Percentiles rank a stretch among this genome's conserved stretches.
Conservation (phyloP, 2,888 invertebrate species). For the Drosophila affinis region DNA sequence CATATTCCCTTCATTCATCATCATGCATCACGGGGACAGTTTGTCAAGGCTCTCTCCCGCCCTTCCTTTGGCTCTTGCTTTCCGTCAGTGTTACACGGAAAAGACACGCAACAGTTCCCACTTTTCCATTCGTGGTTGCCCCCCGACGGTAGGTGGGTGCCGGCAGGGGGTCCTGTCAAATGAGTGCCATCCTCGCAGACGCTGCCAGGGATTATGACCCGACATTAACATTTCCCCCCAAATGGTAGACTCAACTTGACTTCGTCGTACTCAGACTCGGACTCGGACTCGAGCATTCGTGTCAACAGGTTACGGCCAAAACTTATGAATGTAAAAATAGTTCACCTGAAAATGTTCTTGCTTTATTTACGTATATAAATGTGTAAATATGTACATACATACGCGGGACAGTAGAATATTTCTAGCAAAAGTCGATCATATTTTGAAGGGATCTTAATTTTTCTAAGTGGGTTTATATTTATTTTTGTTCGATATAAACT, state of each 20-base stretch:
- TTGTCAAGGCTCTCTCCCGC: slow-evolving; percentile 5
- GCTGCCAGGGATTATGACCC: slow-evolving; percentile 62
- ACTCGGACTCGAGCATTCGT: slow-evolving; percentile 17
- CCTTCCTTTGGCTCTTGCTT: background rate
- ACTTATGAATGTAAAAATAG: background rate
- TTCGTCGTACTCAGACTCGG: slow-evolving; percentile 25
- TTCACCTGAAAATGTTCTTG: background rate
- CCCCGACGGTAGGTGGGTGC: slow-evolving; percentile 27
- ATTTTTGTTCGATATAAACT: too few relatives aligned
- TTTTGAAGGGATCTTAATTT: too few relatives aligned
- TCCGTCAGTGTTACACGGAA: background rate
- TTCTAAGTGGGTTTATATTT: too few relatives aligned
- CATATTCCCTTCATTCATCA: slow-evolving; percentile 48
- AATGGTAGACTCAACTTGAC: slow-evolving; percentile 37
- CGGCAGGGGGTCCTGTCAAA: slow-evolving; percentile 52
- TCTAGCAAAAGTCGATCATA: too few relatives aligned
- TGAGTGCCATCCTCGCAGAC: slow-evolving; percentile 63
- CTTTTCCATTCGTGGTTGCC: slow-evolving; percentile 8
- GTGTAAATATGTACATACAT: too few relatives aligned
- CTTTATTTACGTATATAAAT: too few relatives aligned
- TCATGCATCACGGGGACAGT: slow-evolving; percentile 42
- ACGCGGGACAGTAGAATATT: too few relatives aligned
- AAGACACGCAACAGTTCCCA: slow-evolving; percentile 64
- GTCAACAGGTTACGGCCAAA: slow-evolving; percentile 57
- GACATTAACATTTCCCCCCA: slow-evolving; percentile 52